These are phyloP conservation scores for Euplagia quadripunctaria DNA, from an alignment of 2,888 invertebrate species.

Conservation along the genomic window DNA sequence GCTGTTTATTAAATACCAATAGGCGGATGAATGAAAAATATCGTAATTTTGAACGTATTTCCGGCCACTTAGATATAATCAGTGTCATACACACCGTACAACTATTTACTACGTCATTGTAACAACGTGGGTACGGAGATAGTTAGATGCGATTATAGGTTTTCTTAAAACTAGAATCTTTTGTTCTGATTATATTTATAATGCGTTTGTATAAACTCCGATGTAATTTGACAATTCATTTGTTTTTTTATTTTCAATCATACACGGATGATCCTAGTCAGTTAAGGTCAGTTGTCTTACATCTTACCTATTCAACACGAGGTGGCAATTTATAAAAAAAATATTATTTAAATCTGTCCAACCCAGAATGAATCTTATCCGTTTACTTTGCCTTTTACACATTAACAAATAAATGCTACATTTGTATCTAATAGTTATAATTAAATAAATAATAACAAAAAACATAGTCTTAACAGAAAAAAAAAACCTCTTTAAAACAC, in stretches of 20 bases:
- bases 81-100: neutral
- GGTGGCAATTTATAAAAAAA: too few relatives aligned
- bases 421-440: neutral
- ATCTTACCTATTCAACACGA: too few relatives aligned
- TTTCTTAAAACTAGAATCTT: too few relatives aligned
- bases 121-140: neutral
- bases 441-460: neutral
- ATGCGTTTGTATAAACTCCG: too few relatives aligned
- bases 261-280: too few relatives aligned
- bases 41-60: constrained; percentile 1
- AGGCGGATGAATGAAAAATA: constrained; percentile 6
- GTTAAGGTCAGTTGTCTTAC: too few relatives aligned
- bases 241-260: too few relatives aligned
- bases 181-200: too few relatives aligned
- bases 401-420: neutral
- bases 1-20: constrained; percentile 27
- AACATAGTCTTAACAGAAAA: neutral
- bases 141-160: too few relatives aligned
- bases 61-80: constrained; percentile 9
- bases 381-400: neutral
- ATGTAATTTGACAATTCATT: too few relatives aligned
- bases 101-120: neutral
- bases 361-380: neutral
- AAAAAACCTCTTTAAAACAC: neutral
- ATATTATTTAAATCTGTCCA: too few relatives aligned